Base-by-base conservation (phyloP, 2,888 invertebrate species). In the Rhodophaea formosa region DNA sequence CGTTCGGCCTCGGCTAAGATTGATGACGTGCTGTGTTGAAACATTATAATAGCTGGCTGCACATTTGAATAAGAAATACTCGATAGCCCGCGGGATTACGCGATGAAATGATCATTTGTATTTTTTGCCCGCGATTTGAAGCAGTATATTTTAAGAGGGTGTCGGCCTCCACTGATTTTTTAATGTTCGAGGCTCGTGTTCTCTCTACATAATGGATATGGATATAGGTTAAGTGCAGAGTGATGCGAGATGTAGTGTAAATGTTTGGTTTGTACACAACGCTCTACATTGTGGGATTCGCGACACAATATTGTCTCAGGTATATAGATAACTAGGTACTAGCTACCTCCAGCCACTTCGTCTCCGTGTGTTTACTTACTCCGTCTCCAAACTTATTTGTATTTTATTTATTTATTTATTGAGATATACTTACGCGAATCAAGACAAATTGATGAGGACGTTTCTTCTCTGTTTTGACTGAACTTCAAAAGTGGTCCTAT, bases 11-110 rank as follows among this genome's bases (percentile, higher is more conserved):
- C 77, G 71, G 79, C 79, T 69, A 85, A 88, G 88, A 89, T 89
- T 89, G 88, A 89, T 88, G 84, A 82, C 76, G 81, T 80, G 81
- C 84, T 80, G 81, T 80, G 82, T 79, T 80, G 74, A 80, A 84
- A 84, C 84, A 85, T 86, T 86, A 80, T 84, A 86, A 86, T 81
- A 83, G 84, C 86, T 79, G 82, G 81, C 80, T 82, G 80, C 80
- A 84, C 79, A 86, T 86, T 87, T 87, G 84, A 85, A 86, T 86
- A 84, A 84, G 83, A 81, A 84, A 83, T 80, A 83, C 76, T 79
- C 79, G 76, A 82, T 82, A 71, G 76, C 80, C 74, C 74, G 72
- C 71, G 74, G 79, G 82, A 86, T 86, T 86, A 82, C 75, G 75
- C 79, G 75, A 80, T 78, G 70, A 76, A 79, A 80, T 72, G 76